Evolutionary conservation across 2,113 vertebrate genomes (phyloP), one percentile per base, ranked within the genome.

Genomic region (Corythornis cristatus): DNA sequence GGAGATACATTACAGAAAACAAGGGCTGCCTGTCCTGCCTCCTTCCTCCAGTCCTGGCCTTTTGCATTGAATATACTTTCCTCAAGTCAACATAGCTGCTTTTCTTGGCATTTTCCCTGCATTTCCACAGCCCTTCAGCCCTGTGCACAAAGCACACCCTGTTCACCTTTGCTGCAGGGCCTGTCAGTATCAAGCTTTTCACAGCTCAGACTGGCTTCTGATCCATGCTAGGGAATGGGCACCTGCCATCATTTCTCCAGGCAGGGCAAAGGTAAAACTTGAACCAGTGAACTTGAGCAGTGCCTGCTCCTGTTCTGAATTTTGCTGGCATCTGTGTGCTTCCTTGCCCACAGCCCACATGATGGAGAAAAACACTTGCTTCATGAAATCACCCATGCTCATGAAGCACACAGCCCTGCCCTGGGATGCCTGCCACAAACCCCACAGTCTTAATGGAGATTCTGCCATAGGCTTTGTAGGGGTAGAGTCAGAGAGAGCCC

Each of bases 111-210:
- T 15, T 74, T 56, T 35, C 22, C 25, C 58, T n/a, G 33, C 11
- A 29, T 29, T 65, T 68, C 33, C 4, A 2, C 11, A 46, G 31
- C 14, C 28, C 26, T 81, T 25, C 25, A 46, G 43, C 9, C 56
- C 71, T 33, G n/a, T 29, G 28, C 23, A 56, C 2, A 4, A 23
- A 64, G 56, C 1, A 3, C 2, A 1, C 12, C 33, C 22, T 1
- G 2, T 46, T 56, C 56, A 37, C 10, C 46, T 66, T 75, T n/a
- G 15, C 29, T 80, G 45, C 50, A 50, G 28, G 33, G 42, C n/a
- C 23, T 64, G 73, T 50, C 70, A 61, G 35, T 33, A 54, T 22
- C n/a, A 73, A 73, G 45, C 12, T 8, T 56, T 75, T 68, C 42
- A 35, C 18, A 64, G n/a, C 31, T 73, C 68, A 67, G 18, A 31